Evolutionary conservation across 2,113 vertebrate species (phyloP).

Genomic region (Sclerurus mexicanus): DNA sequence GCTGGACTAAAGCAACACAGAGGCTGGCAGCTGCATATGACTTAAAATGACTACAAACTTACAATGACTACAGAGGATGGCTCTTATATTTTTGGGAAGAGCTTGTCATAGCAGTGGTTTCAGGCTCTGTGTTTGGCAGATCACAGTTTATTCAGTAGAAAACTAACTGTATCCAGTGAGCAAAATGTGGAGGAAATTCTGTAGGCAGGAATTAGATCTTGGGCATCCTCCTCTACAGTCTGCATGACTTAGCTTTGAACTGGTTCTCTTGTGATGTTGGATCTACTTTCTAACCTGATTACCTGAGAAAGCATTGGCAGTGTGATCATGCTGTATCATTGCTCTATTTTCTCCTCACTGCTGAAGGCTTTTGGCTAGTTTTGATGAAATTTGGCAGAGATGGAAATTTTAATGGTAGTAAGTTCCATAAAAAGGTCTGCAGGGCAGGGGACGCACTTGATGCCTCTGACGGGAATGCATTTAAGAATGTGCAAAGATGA

Average conservation of each 20-base stretch:
- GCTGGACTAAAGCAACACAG: background rate
- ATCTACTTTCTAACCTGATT: background rate
- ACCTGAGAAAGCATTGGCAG: background rate
- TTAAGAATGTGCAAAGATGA: background rate
- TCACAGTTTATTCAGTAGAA: background rate
- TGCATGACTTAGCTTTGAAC: background rate
- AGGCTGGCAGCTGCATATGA: background rate
- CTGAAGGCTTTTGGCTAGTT: background rate
- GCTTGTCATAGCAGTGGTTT: background rate
- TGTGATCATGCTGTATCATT: background rate
- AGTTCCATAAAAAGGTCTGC: background rate
- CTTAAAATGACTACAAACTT: too few relatives aligned
- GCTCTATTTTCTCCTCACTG: background rate
- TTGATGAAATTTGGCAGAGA: background rate
- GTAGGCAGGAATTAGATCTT: background rate
- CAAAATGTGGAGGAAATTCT: background rate
- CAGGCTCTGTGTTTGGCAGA: background rate
- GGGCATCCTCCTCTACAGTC: background rate
- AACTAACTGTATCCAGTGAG: background rate
- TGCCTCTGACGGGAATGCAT: background rate
- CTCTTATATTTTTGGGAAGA: background rate
- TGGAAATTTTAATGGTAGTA: background rate
- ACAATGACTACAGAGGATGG: background rate
- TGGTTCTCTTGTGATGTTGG: background rate
- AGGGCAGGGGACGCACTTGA: fast-evolving